These are phyloP conservation scores for Coryphaenoides rupestris DNA, from an alignment of 2,113 vertebrate genomes.

Conservation along the genomic window DNA sequence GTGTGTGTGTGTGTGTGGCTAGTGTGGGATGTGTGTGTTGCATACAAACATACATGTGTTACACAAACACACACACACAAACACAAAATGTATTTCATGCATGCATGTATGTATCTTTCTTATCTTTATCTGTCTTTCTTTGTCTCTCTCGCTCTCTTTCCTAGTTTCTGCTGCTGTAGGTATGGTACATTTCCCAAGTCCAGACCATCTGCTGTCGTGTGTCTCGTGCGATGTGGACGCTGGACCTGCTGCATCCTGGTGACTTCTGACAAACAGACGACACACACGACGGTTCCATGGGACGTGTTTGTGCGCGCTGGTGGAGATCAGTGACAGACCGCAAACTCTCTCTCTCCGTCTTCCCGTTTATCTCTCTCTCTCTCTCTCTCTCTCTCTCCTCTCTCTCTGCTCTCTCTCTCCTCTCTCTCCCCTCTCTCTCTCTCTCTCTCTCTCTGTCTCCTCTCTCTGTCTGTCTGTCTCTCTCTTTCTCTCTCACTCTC, in stretches of 20 bases:
- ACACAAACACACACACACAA: neutral
- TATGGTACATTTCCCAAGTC: no score
- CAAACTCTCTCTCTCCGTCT: conserved; percentile 37
- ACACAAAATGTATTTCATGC: neutral
- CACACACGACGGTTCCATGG: conserved; percentile 36
- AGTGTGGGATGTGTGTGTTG: no score
- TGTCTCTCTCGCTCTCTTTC: neutral
- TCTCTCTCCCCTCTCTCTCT: no score
- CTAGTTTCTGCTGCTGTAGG: neutral
- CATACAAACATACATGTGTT: no score
- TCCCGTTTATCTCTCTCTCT: conserved; percentile 6
- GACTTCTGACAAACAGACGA: conserved; percentile 66
- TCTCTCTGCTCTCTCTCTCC: no score
- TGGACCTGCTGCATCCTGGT: conserved; percentile 61
- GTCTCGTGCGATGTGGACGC: conserved; percentile 20
- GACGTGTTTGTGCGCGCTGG: conserved; percentile 67
- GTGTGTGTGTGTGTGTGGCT: neutral
- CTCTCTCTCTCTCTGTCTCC: no score
- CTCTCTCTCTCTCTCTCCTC: neutral
- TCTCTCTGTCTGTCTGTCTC: no score
- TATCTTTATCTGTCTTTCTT: neutral
- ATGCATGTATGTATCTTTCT: no score
- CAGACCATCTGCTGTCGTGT: no score
- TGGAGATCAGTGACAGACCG: conserved; percentile 65
- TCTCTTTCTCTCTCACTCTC: no score